A percentile compares a stretch with the other conserved stretches of the same genome.
Conservation (phyloP, 2,888 invertebrate genomes). For the Scaptomyza polygonia region DNA sequence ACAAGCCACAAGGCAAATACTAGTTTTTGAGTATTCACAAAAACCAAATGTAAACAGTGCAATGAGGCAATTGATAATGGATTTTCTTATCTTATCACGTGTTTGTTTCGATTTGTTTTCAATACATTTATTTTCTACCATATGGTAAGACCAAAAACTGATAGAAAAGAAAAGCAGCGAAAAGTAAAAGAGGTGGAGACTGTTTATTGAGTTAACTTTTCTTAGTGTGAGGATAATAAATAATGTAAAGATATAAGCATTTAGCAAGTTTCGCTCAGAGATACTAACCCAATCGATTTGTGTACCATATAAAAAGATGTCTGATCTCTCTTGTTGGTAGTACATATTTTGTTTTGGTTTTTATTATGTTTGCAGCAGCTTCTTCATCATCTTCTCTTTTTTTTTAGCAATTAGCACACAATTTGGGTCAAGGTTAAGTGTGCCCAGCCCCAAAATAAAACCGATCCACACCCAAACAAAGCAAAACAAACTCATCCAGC, state of each 20-base stretch:
- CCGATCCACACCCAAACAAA: conserved; percentile 15
- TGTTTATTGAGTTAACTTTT: conserved; percentile 49
- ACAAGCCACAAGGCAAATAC: conserved; percentile 56
- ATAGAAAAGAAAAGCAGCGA: conserved; percentile 2
- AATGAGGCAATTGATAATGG: conserved; percentile 16
- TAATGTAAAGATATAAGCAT: conserved; percentile 18
- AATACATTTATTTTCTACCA: not conserved
- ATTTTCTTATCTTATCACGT: conserved; percentile 53
- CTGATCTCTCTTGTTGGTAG: conserved; percentile 25
- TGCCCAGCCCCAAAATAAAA: conserved; percentile 36
- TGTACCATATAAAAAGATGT: conserved; percentile 34
- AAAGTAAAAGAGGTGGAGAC: not conserved
- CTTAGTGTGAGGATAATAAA: conserved; percentile 15
- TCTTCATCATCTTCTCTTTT: not conserved
- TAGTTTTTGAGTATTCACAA: conserved; percentile 34
- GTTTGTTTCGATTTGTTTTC: conserved; percentile 14
- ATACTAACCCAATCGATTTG: conserved; percentile 43
- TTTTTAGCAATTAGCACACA: conserved; percentile 66
- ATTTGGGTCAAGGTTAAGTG: conserved; percentile 74
- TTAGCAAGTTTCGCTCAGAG: no score
- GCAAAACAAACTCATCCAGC: conserved; percentile 8
- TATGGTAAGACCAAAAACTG: not conserved
- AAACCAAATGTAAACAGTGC: conserved; percentile 51
- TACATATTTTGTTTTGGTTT: conserved; percentile 20
- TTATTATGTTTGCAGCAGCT: conserved; percentile 65